Base-by-base conservation (phyloP, 2,888 invertebrate species). In the Agrotis clavis region DNA sequence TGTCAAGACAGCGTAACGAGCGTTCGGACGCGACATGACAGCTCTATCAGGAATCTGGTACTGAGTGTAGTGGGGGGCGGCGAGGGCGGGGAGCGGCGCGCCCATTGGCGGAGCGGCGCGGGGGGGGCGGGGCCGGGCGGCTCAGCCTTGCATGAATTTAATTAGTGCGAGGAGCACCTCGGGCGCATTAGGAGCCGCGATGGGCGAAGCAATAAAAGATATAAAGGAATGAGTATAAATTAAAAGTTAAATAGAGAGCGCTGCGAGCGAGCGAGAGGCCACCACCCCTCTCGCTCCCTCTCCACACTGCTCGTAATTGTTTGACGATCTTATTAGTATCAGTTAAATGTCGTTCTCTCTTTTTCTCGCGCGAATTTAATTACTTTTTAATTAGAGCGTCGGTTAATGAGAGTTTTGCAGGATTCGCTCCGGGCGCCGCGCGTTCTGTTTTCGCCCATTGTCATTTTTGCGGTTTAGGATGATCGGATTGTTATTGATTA, bases 211-310 rank as follows among this genome's bases (percentile, higher is more conserved):
- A 96, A 96, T 96, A 96, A 96, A 96, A 96, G 96, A 96, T 96
- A 96, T 96, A 96, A 96, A 96, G 96, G 96, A 96, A 96, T 96
- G 96, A 96, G 96, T 96, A 96, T 96, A 96, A 96, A 96, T 96
- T 96, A 96, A 96, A 96, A 96, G 96, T 96, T 96, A 96, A 96
- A 96, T 95, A 96, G 96, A 95, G 94, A 94, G 90, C 86, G 90
- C 84, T 41, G 90, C 78, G 93, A 74, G 88, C 71, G 91, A 93
- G 90, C 72, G 93, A 89, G 92, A 92, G 84, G 75, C 84, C 85
- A 74, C 67, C 87, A 87, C 87, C 91, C 81, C 88, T 88, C 90
- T 77, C 87, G 74, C 83, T 77, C 88, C 67, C 83, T 76, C 92
- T 92, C 92, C 94, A 90, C 92, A 89, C 93, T 91, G 89, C 89